Percentiles rank a stretch among this genome's conserved stretches.
Evolutionary conservation across 2,797 vertebrate genomes (phyloP).

Genomic region (Psittacula derbiana): DNA sequence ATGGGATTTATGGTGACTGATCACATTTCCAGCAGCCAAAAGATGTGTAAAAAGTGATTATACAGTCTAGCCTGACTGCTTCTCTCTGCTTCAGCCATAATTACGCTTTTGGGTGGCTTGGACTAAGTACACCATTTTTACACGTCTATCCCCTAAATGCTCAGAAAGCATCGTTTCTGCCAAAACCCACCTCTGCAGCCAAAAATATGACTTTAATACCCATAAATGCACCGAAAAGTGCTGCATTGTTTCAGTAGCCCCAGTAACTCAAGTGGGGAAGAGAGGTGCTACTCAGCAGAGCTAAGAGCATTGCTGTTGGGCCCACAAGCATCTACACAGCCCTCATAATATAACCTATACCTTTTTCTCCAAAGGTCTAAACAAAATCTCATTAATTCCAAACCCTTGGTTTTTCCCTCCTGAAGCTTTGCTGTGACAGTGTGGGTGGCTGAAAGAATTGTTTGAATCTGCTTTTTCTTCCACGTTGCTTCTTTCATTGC

Average conservation of each 20-base stretch:
- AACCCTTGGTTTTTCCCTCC: neutral
- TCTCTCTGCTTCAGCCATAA: neutral
- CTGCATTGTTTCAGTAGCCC: neutral
- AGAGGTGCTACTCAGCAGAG: rapidly evolving
- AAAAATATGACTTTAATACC: neutral
- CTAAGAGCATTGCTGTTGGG: neutral
- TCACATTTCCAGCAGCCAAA: constrained; percentile 29
- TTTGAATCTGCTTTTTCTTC: constrained; percentile 8
- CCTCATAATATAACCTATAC: rapidly evolving
- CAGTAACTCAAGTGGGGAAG: neutral
- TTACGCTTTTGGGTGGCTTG: neutral
- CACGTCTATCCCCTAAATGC: neutral
- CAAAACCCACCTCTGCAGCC: neutral
- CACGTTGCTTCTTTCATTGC: neutral
- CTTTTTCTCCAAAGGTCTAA: neutral
- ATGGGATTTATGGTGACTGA: constrained; percentile 5
- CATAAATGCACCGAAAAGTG: neutral
- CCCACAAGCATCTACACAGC: neutral
- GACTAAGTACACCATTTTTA: neutral
- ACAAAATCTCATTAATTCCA: neutral
- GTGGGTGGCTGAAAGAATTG: neutral
- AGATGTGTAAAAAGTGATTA: neutral
- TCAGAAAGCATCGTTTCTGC: neutral
- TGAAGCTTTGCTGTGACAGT: neutral
- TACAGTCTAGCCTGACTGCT: neutral